Percentiles rank a stretch among this genome's conserved stretches.
Evolutionary conservation across 30 jellyfish, hydroid and myxozoan genomes (phyloP).

Genomic region (Aurelia sp.): DNA sequence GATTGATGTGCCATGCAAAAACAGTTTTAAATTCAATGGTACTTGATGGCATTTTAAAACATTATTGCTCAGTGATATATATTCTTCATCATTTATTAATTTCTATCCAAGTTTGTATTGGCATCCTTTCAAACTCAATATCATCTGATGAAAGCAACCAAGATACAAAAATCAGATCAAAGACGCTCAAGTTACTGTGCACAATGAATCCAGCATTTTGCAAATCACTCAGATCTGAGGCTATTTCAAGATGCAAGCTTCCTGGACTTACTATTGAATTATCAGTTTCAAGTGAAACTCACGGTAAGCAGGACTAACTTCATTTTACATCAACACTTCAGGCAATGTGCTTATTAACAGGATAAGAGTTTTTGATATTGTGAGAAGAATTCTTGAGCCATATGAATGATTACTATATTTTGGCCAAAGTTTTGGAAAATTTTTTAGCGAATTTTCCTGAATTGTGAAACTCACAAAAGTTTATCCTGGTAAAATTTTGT

Average conservation of each 20-base stretch:
- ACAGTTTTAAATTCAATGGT: too few species aligned
- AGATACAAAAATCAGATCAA: constrained; percentile 67
- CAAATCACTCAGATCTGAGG: constrained; percentile 84
- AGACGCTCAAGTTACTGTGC: constrained; percentile 79
- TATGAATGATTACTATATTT: too few species aligned
- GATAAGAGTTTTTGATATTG: too few species aligned
- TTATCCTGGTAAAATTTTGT: too few species aligned
- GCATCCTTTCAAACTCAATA: constrained; percentile 73
- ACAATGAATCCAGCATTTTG: constrained; percentile 76
- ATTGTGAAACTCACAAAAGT: too few species aligned
- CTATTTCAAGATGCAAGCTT: constrained; percentile 75
- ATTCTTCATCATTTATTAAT: too few species aligned
- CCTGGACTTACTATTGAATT: constrained; percentile 90
- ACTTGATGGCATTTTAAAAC: too few species aligned
- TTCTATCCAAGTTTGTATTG: constrained; percentile 66
- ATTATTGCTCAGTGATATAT: too few species aligned
- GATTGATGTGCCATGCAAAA: too few species aligned
- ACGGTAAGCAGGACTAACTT: constrained; percentile 6
- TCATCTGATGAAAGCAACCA: constrained; percentile 66
- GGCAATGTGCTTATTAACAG: not conserved
- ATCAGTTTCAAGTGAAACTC: constrained; percentile 34
- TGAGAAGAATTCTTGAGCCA: too few species aligned
- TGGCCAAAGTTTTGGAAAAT: too few species aligned
- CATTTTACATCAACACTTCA: not conserved
- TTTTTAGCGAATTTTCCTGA: too few species aligned